These are phyloP conservation scores for Hippolais icterina DNA, from an alignment of 2,113 vertebrate genomes.

Conservation along the genomic window DNA sequence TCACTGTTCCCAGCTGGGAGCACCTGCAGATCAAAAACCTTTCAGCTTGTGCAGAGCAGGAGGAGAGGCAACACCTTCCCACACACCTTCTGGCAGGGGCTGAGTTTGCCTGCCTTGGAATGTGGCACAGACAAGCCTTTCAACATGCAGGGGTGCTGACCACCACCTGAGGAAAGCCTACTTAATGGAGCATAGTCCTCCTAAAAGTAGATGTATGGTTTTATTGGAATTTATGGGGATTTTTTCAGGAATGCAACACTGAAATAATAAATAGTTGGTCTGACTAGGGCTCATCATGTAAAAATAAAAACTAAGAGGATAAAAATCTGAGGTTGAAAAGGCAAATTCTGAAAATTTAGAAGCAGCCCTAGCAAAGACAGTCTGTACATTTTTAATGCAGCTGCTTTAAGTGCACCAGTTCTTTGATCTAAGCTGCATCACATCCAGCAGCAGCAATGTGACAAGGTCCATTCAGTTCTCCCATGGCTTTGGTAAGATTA, in stretches of 20 bases:
- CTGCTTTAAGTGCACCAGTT: not conserved
- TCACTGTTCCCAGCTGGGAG: accelerated
- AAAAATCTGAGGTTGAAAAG: not conserved
- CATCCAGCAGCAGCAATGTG: not conserved
- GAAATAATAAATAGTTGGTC: not conserved
- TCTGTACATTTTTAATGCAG: not conserved
- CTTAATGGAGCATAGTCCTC: not conserved
- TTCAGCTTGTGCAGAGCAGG: not conserved
- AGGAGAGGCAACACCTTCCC: not conserved
- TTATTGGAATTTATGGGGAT: not conserved
- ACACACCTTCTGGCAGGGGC: not conserved
- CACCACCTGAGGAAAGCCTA: not conserved
- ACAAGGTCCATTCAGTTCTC: not conserved
- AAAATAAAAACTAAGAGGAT: not conserved
- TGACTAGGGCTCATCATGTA: not conserved
- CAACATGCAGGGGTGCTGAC: not conserved
- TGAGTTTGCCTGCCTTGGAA: not conserved
- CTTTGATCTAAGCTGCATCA: not conserved
- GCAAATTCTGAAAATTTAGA: not conserved
- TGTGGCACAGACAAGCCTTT: not conserved
- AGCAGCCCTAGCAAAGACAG: not conserved
- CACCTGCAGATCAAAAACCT: not conserved
- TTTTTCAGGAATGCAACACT: not conserved
- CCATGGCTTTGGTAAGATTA: not conserved
- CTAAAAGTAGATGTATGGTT: not conserved